Base-by-base conservation (phyloP, 2,888 invertebrate species). In the Nymphalis c-album region DNA sequence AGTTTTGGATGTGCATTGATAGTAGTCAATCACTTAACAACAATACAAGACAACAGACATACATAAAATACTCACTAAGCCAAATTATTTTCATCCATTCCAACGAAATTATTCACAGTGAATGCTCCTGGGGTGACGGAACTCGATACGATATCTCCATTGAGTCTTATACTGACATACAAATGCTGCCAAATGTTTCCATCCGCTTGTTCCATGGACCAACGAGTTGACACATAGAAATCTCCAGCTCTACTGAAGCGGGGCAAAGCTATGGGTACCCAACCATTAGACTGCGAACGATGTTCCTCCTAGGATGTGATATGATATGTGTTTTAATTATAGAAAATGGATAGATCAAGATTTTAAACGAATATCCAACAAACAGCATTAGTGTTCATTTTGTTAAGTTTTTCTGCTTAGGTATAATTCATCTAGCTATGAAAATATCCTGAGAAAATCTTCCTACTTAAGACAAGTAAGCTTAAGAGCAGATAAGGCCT, bases 201-300 rank as follows among this genome's bases (percentile, higher is more conserved):
- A 75, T 88, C 88, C 0, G 83, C 79, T 68, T 88, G 90, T 60
- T 77, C 75, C 17, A 78, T 66, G 0, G 90, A 90, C 91, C 91
- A 91, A 45, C 90, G 83, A 16, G 86, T 82, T 5, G 90, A 90
- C 16, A 93, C 75, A 77, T 87, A 90, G 74, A 85, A 86, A 59
- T 88, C 84, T 0, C 93, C 93, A 31, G 78, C 74, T 1, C 87
- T 80, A 59, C 91, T 91, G 77, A 93, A 94, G 0, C 90, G 82
- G 0, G 96, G 95, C 1, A 93, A 84, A 0, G 93, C 91, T 0
- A 94, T 89, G 0, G 94, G 93, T 0, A 97, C 87, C 97, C 97
- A 97, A 0, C 97, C 97, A 1, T 93, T 87, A 0, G 93, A 85
- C 75, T 96, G 94, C 20, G 85, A 77, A 4, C 94, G 86, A 7